These are phyloP conservation scores for Hemiprocne comata DNA, from an alignment of 2,113 vertebrate species.

Conservation along the genomic window DNA sequence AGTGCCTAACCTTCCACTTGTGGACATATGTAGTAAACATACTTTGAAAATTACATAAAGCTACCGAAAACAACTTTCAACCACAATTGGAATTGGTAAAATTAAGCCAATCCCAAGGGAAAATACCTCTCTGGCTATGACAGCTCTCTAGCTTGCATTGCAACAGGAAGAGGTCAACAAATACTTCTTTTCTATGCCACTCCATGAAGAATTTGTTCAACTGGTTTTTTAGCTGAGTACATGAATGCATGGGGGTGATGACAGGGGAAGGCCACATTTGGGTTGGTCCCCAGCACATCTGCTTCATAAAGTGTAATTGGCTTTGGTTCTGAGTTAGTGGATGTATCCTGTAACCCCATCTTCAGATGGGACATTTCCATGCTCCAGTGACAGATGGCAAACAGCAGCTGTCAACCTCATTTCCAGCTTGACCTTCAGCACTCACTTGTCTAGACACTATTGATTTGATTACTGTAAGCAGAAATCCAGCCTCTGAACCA, in stretches of 20 bases:
- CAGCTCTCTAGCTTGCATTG: background rate
- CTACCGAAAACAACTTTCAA: background rate
- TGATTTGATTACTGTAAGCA: background rate
- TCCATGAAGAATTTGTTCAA: background rate
- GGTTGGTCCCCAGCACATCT: background rate
- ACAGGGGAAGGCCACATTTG: background rate
- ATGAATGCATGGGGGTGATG: background rate
- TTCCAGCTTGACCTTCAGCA: background rate
- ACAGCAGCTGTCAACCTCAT: background rate
- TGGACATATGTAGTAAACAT: background rate
- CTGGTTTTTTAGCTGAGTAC: background rate
- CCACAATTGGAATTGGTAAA: background rate
- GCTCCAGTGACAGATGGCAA: background rate
- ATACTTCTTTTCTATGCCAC: background rate
- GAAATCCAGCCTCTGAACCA: background rate
- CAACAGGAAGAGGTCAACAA: background rate
- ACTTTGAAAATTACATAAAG: background rate
- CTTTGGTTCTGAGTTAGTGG: background rate
- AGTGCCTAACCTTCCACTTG: background rate
- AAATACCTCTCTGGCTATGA: background rate
- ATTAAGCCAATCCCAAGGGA: background rate
- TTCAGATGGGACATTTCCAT: too few relatives aligned
- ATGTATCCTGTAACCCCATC: background rate
- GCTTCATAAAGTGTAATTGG: fast-evolving
- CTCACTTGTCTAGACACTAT: background rate